phyloP scores from a whole-genome alignment of 2,797 vertebrate genomes.

The Danionella dracula region DNA sequence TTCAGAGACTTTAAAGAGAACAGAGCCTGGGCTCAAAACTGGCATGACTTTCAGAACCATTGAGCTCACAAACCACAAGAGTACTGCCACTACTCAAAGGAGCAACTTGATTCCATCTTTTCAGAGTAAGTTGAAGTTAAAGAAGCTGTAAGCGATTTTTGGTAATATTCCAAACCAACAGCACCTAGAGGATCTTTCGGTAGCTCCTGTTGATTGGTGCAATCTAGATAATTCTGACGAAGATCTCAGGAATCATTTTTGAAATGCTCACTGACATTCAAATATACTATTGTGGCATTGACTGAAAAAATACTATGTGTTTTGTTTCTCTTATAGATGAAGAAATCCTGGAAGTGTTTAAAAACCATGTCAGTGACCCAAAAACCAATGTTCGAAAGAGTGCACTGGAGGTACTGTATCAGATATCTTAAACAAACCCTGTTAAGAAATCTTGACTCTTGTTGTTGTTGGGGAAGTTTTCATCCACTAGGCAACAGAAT shows the following conservation, averaged over 20 bases:
- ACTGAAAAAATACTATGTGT: too few relatives aligned
- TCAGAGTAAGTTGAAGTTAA: slow-evolving; percentile 26
- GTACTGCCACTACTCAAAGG: neutral
- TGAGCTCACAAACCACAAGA: slow-evolving; percentile 57
- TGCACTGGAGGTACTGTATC: slow-evolving; percentile 79
- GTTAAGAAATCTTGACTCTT: too few relatives aligned
- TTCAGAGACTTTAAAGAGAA: slow-evolving; percentile 34
- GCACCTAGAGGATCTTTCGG: too few relatives aligned
- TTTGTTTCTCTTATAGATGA: slow-evolving; percentile 63
- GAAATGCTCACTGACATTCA: too few relatives aligned
- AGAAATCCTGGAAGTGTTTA: slow-evolving; percentile 74
- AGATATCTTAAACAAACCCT: neutral
- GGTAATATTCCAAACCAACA: too few relatives aligned
- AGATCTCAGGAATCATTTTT: too few relatives aligned
- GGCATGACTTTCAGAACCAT: slow-evolving; percentile 68
- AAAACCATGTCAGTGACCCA: slow-evolving; percentile 71
- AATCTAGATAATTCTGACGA: too few relatives aligned
- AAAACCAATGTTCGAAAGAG: slow-evolving; percentile 86
- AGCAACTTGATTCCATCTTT: neutral
- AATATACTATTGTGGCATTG: too few relatives aligned
- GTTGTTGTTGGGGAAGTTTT: too few relatives aligned
- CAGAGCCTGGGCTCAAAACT: slow-evolving; percentile 56
- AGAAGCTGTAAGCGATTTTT: neutral
- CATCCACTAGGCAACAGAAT: too few relatives aligned
- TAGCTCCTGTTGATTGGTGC: too few relatives aligned